phyloP scores from a whole-genome alignment of 1,140 invertebrate species.

The Diuraphis noxia region DNA sequence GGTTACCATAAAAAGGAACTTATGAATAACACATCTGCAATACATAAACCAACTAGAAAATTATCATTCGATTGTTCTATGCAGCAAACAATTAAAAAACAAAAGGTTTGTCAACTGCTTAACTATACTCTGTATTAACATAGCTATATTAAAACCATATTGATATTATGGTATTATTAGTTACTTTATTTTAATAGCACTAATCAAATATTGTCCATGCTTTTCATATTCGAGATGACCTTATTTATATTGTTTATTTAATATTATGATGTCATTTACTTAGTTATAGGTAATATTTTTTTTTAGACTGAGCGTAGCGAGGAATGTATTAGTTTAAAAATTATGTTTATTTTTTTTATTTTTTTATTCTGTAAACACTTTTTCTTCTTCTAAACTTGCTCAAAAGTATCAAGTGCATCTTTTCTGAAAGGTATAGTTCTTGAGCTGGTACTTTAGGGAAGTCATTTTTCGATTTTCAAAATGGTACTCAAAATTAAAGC shows the following conservation, averaged over 20 bases:
- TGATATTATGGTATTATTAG: not conserved
- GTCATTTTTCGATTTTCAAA: no score
- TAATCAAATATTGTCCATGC: not conserved
- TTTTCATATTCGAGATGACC: no score
- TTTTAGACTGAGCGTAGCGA: no score
- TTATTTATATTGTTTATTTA: not conserved
- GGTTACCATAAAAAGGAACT: not conserved
- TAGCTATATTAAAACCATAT: not conserved
- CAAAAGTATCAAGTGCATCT: no score
- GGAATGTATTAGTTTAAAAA: no score
- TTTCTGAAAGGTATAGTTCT: no score
- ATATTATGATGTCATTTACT: not conserved
- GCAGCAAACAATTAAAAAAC: not conserved
- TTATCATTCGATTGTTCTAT: slow-evolving; percentile 12
- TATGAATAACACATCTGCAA: not conserved
- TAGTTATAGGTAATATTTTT: no score
- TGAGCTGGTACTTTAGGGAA: no score
- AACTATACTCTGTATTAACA: not conserved
- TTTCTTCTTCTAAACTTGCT: no score
- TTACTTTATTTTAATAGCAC: not conserved
- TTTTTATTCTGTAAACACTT: no score
- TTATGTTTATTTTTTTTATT: no score
- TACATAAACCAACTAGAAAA: slow-evolving; percentile 24
- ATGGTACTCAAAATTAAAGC: no score
- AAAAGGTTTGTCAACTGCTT: not conserved